Conservation (phyloP, 2,888 invertebrate genomes). For the Strigamia maritima region DNA sequence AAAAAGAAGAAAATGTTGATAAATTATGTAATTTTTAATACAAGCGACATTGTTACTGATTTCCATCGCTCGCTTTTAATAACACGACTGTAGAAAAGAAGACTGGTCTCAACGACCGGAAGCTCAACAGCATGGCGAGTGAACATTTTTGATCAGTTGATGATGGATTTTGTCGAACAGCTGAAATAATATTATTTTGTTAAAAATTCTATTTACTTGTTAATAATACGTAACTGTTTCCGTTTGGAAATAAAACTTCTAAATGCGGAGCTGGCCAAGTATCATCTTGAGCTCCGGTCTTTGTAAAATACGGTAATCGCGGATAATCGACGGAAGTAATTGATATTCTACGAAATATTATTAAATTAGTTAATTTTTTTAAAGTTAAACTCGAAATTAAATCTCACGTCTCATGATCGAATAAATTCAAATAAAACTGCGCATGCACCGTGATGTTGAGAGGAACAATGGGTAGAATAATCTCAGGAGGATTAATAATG, state of each 20-base stretch:
- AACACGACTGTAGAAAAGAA: neutral
- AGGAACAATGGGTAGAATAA: neutral
- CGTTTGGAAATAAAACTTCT: neutral
- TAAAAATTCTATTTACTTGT: neutral
- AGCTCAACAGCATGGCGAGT: neutral
- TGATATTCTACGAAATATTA: neutral
- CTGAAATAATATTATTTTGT: neutral
- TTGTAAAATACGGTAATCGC: neutral
- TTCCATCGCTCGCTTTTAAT: neutral
- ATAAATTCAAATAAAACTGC: neutral
- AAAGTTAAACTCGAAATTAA: neutral
- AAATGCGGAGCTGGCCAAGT: neutral
- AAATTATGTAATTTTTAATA: neutral
- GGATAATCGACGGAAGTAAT: neutral
- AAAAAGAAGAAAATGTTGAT: neutral
- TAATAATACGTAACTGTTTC: neutral
- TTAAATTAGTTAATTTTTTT: neutral
- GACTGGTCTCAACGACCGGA: neutral
- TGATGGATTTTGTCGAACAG: neutral
- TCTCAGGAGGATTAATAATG: constrained; percentile 20
- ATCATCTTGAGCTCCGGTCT: neutral
- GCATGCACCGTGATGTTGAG: neutral
- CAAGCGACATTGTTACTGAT: neutral
- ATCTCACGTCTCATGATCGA: neutral
- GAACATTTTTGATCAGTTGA: neutral